These are phyloP conservation scores for Lysandra coridon DNA, from an alignment of 2,888 invertebrate species.

Conservation along the genomic window DNA sequence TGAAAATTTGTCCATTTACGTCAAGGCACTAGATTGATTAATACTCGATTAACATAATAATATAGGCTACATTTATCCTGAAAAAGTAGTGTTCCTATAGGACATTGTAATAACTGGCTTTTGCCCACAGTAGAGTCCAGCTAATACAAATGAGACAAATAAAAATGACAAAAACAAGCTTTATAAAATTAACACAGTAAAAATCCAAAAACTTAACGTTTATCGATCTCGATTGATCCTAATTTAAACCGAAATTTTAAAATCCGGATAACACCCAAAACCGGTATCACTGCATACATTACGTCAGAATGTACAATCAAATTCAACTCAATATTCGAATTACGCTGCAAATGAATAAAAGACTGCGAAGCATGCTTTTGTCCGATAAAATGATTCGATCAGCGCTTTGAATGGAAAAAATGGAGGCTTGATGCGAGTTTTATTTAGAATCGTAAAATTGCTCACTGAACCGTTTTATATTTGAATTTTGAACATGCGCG, in stretches of 20 bases:
- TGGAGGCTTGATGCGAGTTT: slow-evolving; percentile 33
- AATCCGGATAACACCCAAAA: not conserved
- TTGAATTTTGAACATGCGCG: slow-evolving; percentile 16
- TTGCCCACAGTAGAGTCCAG: too few relatives aligned
- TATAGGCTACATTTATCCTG: too few relatives aligned
- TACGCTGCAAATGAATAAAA: slow-evolving; percentile 39
- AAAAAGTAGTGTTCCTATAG: too few relatives aligned
- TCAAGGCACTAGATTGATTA: too few relatives aligned
- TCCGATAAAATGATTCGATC: slow-evolving; percentile 38
- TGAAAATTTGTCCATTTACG: too few relatives aligned
- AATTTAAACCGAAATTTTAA: not conserved
- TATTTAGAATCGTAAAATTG: slow-evolving; percentile 35
- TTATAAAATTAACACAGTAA: too few relatives aligned
- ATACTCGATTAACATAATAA: too few relatives aligned
- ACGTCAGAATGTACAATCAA: slow-evolving; percentile 31
- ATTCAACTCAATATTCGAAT: slow-evolving; percentile 37
- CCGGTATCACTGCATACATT: slow-evolving; percentile 21
- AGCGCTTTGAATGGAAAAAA: slow-evolving; percentile 37
- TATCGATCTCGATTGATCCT: not conserved
- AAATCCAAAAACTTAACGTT: too few relatives aligned
- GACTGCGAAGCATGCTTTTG: slow-evolving; percentile 36
- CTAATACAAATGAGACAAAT: too few relatives aligned
- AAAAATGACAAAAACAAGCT: too few relatives aligned
- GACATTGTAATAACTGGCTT: too few relatives aligned
- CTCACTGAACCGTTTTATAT: slow-evolving; percentile 27